These are phyloP conservation scores for Hydrozoanthus tunicans DNA, from an alignment of 64 coral and sea anemone genomes.

Conservation along the genomic window DNA sequence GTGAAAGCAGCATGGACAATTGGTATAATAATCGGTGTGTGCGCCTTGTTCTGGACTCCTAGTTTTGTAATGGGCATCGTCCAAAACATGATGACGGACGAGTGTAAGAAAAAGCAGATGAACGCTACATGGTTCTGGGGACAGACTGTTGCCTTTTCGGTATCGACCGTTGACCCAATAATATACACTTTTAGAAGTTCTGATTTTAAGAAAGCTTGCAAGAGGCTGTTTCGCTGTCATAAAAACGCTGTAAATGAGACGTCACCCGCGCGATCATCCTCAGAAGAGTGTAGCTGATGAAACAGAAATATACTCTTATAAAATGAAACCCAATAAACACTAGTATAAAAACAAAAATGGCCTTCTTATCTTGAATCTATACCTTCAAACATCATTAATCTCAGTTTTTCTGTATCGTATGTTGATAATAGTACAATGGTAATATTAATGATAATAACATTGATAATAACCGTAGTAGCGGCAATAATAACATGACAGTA, in stretches of 20 bases:
- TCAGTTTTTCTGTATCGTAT: too few species aligned
- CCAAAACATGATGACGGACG: constrained; percentile 53
- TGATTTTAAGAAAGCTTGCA: constrained; percentile 41
- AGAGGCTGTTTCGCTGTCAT: constrained; percentile 12
- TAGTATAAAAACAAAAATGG: too few species aligned
- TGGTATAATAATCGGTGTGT: constrained; percentile 48
- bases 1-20: constrained; percentile 51
- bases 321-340: too few species aligned
- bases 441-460: too few species aligned
- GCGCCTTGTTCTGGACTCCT: constrained; percentile 32
- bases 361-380: too few species aligned
- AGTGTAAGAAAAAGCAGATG: constrained; percentile 41
- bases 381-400: too few species aligned
- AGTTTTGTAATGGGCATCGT: constrained; percentile 54
- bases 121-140: constrained; percentile 49
- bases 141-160: constrained; percentile 33
- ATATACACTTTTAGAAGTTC: constrained; percentile 51
- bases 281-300: background rate
- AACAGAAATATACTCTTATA: too few species aligned
- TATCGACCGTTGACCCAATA: constrained; percentile 37
- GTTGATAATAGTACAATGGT: too few species aligned
- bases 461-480: too few species aligned
- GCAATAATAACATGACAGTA: too few species aligned
- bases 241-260: background rate
- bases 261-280: background rate